phyloP scores from a whole-genome alignment of 2,797 vertebrate genomes.

The Podargus strigoides region DNA sequence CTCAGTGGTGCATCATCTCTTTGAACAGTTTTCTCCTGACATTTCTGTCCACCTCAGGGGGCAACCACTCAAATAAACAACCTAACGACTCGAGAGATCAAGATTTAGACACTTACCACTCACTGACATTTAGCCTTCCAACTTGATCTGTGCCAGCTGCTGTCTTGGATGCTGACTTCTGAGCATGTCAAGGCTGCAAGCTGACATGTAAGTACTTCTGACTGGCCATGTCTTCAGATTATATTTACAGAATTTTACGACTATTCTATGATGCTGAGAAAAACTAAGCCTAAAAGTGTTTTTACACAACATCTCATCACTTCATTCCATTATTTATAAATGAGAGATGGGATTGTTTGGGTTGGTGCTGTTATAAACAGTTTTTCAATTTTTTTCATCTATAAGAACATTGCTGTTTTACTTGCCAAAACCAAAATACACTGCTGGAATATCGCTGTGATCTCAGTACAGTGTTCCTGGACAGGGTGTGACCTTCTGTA shows the following conservation, averaged over 20 bases:
- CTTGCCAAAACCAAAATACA: constrained; percentile 8
- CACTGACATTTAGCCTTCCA: constrained; percentile 46
- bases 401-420: neutral
- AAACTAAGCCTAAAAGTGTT: neutral
- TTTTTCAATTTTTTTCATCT: neutral
- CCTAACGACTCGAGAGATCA: constrained; percentile 15
- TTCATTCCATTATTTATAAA: neutral
- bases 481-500: constrained; percentile 30
- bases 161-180: neutral
- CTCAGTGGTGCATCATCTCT: neutral
- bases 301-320: neutral
- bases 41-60: constrained; percentile 54
- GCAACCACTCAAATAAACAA: constrained; percentile 49
- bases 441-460: neutral
- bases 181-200: constrained; percentile 10
- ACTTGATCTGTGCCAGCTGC: constrained; percentile 26
- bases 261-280: neutral
- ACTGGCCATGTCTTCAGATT: constrained; percentile 2
- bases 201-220: neutral
- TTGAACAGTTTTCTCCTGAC: constrained; percentile 27
- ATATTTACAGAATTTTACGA: neutral
- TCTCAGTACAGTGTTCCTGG: constrained; percentile 27
- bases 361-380: neutral
- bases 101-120: constrained; percentile 59
- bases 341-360: neutral